These are phyloP conservation scores for Mya arenaria DNA, from an alignment of 1,140 invertebrate species.

Conservation along the genomic window DNA sequence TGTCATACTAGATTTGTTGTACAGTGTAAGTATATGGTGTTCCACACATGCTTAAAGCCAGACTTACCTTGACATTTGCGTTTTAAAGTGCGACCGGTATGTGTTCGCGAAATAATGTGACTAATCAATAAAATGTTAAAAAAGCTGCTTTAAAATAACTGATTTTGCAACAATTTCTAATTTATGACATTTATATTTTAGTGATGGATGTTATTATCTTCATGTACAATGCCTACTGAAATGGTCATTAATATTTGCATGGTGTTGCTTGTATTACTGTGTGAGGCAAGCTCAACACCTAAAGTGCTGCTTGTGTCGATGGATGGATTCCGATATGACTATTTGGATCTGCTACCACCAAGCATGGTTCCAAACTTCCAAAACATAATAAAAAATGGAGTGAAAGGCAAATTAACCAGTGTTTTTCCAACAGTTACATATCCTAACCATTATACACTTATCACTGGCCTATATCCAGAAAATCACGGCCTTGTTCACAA, in stretches of 20 bases:
- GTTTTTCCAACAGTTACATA: conserved; percentile 89
- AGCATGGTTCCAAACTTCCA: conserved; percentile 65
- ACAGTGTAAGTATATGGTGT: neutral
- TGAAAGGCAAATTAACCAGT: conserved; percentile 72
- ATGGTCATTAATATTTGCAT: too few species aligned
- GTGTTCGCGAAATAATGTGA: too few species aligned
- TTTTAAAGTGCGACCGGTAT: too few species aligned
- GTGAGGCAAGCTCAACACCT: neutral
- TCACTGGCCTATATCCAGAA: conserved; percentile 87
- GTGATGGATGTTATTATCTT: too few species aligned
- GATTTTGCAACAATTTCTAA: too few species aligned
- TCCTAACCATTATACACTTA: conserved; percentile 89
- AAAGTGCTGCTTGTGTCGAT: conserved; percentile 72
- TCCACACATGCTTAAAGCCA: too few species aligned
- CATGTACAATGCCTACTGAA: too few species aligned
- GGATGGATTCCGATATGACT: conserved; percentile 75
- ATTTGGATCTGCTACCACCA: conserved; percentile 50
- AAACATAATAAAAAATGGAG: conserved; percentile 66
- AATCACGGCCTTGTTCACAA: conserved; percentile 88
- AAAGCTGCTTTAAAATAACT: too few species aligned
- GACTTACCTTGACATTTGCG: too few species aligned
- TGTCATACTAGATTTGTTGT: neutral
- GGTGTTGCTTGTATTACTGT: neutral
- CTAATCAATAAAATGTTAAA: too few species aligned
- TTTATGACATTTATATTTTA: too few species aligned